Conservation (phyloP, 2,797 vertebrate species). For the Pachyuromys duprasi region DNA sequence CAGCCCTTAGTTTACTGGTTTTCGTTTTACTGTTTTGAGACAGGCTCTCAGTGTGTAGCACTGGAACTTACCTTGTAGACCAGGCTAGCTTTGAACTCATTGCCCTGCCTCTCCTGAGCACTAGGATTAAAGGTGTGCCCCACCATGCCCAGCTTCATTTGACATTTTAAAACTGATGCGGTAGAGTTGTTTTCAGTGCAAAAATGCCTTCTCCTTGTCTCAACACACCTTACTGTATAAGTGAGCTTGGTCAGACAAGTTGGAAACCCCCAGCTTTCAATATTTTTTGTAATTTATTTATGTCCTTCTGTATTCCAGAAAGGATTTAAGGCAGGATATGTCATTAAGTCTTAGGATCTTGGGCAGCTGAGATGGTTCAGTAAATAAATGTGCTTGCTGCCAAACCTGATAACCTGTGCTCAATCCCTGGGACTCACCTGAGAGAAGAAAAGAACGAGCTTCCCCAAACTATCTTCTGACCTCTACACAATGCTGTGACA, state of each 20-base stretch:
- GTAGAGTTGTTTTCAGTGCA: slow-evolving; percentile 50
- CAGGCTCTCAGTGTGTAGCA: not conserved
- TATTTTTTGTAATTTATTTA: slow-evolving; percentile 69
- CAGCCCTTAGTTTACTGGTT: not conserved
- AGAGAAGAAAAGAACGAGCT: not conserved
- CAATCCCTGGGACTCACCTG: not conserved
- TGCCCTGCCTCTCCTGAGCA: not conserved
- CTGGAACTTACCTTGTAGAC: not conserved
- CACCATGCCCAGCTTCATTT: not conserved
- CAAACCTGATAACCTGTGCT: not conserved
- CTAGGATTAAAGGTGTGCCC: not conserved
- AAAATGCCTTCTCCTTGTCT: slow-evolving; percentile 52
- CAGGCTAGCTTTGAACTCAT: not conserved
- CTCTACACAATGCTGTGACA: not conserved
- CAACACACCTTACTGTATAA: slow-evolving; percentile 19
- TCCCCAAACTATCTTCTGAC: not conserved
- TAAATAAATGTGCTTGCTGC: not conserved
- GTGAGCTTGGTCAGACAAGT: slow-evolving; percentile 59
- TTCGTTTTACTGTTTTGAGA: not conserved
- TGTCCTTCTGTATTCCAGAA: slow-evolving; percentile 58
- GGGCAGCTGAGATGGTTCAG: not conserved
- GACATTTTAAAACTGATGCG: slow-evolving; percentile 58
- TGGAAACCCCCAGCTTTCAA: slow-evolving; percentile 53
- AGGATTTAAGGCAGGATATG: slow-evolving; percentile 55
- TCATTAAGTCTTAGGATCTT: slow-evolving; percentile 31